Conservation (phyloP, 2,888 invertebrate species). For the Megastigmus dorsalis region DNA sequence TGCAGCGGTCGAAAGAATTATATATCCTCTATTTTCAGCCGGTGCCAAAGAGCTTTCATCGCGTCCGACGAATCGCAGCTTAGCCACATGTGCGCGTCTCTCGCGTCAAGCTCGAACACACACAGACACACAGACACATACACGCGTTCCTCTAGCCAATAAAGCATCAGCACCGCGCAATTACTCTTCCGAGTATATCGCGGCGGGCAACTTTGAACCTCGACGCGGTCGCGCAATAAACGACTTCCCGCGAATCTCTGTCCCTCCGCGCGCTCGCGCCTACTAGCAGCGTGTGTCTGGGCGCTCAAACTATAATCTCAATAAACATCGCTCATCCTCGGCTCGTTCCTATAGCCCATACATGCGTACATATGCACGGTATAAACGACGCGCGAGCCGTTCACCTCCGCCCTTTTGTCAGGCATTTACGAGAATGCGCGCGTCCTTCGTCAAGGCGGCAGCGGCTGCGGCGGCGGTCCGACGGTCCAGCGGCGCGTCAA, state of each 20-base stretch:
- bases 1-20: no score
- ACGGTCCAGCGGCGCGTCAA: constrained; percentile 47
- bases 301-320: constrained; percentile 63
- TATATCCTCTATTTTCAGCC: no score
- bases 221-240: constrained; percentile 48
- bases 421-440: constrained; percentile 53
- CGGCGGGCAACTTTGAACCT: constrained; percentile 42
- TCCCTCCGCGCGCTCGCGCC: background rate
- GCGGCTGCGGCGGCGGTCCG: no score
- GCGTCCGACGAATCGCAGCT: no score
- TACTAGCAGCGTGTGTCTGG: constrained; percentile 56
- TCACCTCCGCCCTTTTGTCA: constrained; percentile 61
- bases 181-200: constrained; percentile 48
- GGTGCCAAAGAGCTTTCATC: no score
- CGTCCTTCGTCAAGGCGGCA: constrained; percentile 55
- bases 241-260: constrained; percentile 52
- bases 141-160: constrained; percentile 8
- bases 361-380: no score
- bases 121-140: background rate
- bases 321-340: constrained; percentile 66
- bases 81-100: no score
- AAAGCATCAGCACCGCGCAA: constrained; percentile 36
- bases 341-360: no score
- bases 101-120: no score
- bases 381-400: constrained; percentile 32